Evolutionary conservation across 2,113 vertebrate genomes (phyloP).

Genomic region (Australoheros scitulus): DNA sequence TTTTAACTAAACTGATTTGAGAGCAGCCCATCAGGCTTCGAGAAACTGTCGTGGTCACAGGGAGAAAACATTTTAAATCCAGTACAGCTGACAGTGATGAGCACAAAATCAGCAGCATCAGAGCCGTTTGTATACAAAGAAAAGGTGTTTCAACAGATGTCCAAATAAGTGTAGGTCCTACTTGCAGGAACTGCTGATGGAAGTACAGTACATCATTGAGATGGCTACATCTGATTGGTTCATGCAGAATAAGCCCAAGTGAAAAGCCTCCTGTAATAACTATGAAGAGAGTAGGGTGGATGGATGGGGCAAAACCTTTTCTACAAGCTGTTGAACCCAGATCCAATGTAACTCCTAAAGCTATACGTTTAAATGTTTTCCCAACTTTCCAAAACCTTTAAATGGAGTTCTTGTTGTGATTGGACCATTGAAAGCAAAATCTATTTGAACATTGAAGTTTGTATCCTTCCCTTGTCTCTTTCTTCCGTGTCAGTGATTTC

Average conservation of each 20-base stretch:
- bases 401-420: not conserved
- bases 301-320: not conserved
- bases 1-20: not conserved
- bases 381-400: not conserved
- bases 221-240: not conserved
- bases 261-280: not conserved
- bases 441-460: not conserved
- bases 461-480: not conserved
- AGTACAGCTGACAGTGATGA: not conserved
- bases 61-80: not conserved
- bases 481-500: not conserved
- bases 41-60: not conserved
- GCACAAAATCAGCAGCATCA: not conserved
- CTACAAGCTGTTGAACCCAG: not conserved
- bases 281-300: rapidly evolving
- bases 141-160: not conserved
- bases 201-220: no score
- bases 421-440: not conserved
- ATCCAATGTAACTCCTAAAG: not conserved
- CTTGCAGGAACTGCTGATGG: not conserved
- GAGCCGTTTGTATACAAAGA: not conserved
- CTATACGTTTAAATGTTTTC: not conserved
- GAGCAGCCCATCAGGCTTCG: not conserved
- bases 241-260: not conserved
- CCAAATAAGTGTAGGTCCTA: not conserved